Base-by-base conservation (phyloP, 2,888 invertebrate genomes). In the Cryptocephalus primarius region DNA sequence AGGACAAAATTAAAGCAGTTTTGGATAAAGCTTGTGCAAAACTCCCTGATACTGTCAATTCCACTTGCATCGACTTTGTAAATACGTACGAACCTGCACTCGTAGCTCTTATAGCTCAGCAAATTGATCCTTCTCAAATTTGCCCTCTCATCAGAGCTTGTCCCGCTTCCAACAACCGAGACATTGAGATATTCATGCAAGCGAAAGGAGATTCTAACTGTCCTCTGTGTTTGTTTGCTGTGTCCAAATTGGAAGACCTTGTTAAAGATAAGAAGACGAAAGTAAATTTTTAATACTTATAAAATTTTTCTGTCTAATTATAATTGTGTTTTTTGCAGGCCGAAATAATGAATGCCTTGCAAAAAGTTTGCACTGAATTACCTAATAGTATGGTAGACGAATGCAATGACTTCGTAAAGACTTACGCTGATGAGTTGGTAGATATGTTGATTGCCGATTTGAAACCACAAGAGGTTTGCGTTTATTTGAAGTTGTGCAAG, bases 181-280 rank as follows among this genome's bases (percentile, higher is more conserved):
- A 76, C 44, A 74, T 81, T 36, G 75, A 77, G 54, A 72, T 80
- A 48, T 72, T 76, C 55, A 65, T 74, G 49, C 59, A 62, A 45
- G 72, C 75, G 59, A 54, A 60, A n/a, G 77, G 80, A 43, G 82
- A 83, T 56, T 76, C 80, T 12, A 83, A 80, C 58, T 91, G 93
- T 62, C 85, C 88, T 1, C 71, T 93, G 8, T 94, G 94, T 61
- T 74, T 92, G 48, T 83, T 90, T 65, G 88, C 88, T 4, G 79
- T 92, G 0, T 76, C 81, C 47, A 80, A 88, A 67, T 69, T 91
- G n/a, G 83, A 88, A 61, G 71, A 77, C 33, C 75, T 80, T 68
- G 76, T 91, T 9, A 80, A 83, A 61, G 75, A 81, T 52, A 80
- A 88, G 58, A 83, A 78, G 61, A 86, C 85, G 32, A 84, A 86